Conservation (phyloP, 1,140 invertebrate genomes). For the Elysia chlorotica region DNA sequence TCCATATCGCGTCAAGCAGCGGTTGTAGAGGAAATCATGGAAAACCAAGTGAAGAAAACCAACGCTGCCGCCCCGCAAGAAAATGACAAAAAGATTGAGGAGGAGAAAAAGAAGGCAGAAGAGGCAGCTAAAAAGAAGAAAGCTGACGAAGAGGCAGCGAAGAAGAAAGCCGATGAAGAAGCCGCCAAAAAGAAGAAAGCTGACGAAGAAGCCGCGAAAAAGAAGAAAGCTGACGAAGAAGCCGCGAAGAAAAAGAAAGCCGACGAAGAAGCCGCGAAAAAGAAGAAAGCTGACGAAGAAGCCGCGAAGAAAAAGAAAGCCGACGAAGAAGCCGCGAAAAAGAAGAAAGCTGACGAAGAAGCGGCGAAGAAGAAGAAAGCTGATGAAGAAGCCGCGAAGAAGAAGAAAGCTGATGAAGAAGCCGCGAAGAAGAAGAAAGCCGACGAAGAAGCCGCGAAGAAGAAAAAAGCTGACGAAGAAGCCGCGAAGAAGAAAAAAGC, state of each 20-base stretch:
- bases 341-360: slow-evolving; percentile 26
- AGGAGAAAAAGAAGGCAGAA: slow-evolving; percentile 26
- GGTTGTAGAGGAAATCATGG: slow-evolving; percentile 7
- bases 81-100: slow-evolving; percentile 24
- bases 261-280: slow-evolving; percentile 18
- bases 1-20: background rate
- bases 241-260: slow-evolving; percentile 26
- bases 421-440: slow-evolving; percentile 16
- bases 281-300: slow-evolving; percentile 19
- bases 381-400: slow-evolving; percentile 18
- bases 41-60: slow-evolving; percentile 1
- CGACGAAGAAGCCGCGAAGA: too few species aligned
- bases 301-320: slow-evolving; percentile 18
- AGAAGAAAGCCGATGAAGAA: slow-evolving; percentile 17
- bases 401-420: slow-evolving; percentile 19
- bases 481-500: slow-evolving; percentile 15
- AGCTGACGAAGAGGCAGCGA: slow-evolving; percentile 14
- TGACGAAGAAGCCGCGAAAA: slow-evolving; percentile 11
- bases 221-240: slow-evolving; percentile 25
- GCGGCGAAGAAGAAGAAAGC: slow-evolving; percentile 26
- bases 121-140: slow-evolving; percentile 21
- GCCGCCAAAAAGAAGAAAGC: slow-evolving; percentile 5
- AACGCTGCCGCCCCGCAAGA: slow-evolving; percentile 16
- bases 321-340: slow-evolving; percentile 11
- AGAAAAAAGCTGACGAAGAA: slow-evolving; percentile 14